Evolutionary conservation across 1,140 invertebrate species (phyloP), one percentile per base, ranked within the genome.

Genomic region (Polyergus mexicanus): DNA sequence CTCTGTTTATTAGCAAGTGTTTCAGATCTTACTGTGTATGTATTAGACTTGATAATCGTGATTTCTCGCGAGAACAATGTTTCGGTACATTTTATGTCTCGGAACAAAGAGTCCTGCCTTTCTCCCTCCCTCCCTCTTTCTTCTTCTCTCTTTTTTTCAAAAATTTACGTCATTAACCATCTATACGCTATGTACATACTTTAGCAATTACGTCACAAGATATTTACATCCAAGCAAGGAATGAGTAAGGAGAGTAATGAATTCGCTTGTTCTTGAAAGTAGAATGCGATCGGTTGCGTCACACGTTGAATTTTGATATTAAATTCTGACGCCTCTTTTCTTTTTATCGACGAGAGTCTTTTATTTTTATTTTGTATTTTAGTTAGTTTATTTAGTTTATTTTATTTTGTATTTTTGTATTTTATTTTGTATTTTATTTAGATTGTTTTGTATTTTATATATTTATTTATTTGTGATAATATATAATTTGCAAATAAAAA

Each of bases 141-240:
- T 47, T 25, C 11, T 11, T 11, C 35, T 38, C n/a, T 44, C 10
- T 38, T 8, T 25, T 56, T 54, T 22, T 65, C n/a, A 69, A 54
- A 56, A 66, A 10, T 77, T 25, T 41, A 41, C 19, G 35, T 58
- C 16, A 68, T 38, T 19, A 28, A 16, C 7, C n/a, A 51, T 63
- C 19, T 22, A 47, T 3, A 2, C 62, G 16, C 16, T 44, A 22
- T 8, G 19, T 10, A 41, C 51, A 28, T 56, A 32, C 25, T 44
- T 81, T 10, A 72, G 11, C 35, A 32, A n/a, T 71, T 72, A 72
- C 66, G 25, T 81, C 78, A 81, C 7, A 19, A 32, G 66, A 6
- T 44, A 58, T 44, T 28, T n/a, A 19, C 11, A 25, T 32, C 2
- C 11, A 44, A n/a, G 47, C 32, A 35, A 8, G 11, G 78, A 81